Evolutionary conservation across 2,113 vertebrate species (phyloP).

Genomic region (Tachysurus fulvidraco): DNA sequence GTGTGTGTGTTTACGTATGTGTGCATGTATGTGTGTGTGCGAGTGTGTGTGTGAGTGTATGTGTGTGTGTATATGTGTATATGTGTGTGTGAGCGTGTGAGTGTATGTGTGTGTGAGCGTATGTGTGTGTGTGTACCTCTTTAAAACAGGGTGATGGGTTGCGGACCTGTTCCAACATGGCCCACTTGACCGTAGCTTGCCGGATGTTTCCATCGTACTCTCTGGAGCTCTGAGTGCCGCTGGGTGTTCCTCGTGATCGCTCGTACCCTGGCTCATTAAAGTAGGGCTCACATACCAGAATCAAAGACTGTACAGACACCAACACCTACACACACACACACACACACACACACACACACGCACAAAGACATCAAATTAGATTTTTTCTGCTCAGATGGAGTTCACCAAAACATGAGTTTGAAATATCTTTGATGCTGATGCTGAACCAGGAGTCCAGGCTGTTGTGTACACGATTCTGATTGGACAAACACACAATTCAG

Average conservation of each 20-base stretch:
- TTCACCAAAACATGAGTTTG: background rate
- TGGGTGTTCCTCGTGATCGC: slow-evolving; percentile 91
- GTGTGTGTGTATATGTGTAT: too few relatives aligned
- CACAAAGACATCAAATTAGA: too few relatives aligned
- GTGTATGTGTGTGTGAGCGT: slow-evolving; percentile 13
- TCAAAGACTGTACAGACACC: slow-evolving; percentile 97
- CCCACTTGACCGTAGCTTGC: slow-evolving; percentile 97
- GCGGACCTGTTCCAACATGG: slow-evolving; percentile 97
- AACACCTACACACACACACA: slow-evolving; percentile 78
- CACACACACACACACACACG: too few relatives aligned
- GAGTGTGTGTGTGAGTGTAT: too few relatives aligned
- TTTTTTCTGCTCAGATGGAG: too few relatives aligned
- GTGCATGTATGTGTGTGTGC: too few relatives aligned
- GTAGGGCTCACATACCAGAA: slow-evolving; percentile 95
- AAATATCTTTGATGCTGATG: background rate
- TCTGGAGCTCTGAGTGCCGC: slow-evolving; percentile 95
- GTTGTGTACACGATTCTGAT: background rate
- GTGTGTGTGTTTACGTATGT: too few relatives aligned
- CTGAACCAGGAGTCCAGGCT: background rate
- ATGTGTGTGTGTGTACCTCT: slow-evolving; percentile 75
- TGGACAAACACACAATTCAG: background rate
- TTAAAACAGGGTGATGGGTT: slow-evolving; percentile 97
- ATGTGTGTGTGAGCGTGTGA: background rate
- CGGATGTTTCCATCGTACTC: slow-evolving; percentile 98
- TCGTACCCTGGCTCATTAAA: slow-evolving; percentile 98